These are phyloP conservation scores for Sarcophilus harrisii DNA, from an alignment of 2,797 vertebrate genomes.

Conservation along the genomic window DNA sequence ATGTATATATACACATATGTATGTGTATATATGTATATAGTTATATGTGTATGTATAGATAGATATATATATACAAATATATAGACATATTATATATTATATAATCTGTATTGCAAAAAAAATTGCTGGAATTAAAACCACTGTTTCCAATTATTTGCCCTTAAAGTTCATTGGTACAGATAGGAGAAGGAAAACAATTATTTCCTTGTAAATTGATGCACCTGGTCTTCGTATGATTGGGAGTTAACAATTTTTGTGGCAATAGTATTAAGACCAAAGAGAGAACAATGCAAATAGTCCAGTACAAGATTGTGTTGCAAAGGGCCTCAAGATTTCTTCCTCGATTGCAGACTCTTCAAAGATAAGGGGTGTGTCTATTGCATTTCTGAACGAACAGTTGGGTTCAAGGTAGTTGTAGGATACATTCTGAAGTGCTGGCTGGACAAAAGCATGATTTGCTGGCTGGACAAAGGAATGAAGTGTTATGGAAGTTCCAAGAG, in stretches of 20 bases:
- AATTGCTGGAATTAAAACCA: not conserved
- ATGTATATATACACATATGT: no score
- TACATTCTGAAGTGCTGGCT: not conserved
- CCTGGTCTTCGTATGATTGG: not conserved
- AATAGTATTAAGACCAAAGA: not conserved
- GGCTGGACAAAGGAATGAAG: not conserved
- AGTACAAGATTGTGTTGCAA: not conserved
- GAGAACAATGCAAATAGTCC: not conserved
- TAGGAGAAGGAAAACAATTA: not conserved
- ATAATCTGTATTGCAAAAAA: not conserved
- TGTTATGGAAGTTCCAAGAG: not conserved
- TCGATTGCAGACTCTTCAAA: not conserved
- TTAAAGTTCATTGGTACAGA: not conserved
- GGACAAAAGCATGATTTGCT: not conserved
- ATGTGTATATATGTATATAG: fast-evolving
- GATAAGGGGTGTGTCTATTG: not conserved
- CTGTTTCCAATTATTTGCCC: not conserved
- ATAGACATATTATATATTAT: no score
- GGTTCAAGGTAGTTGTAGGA: not conserved
- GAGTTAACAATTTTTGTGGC: not conserved
- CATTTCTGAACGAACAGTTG: not conserved
- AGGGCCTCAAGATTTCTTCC: not conserved
- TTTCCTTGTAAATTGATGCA: not conserved
- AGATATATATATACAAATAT: not conserved
- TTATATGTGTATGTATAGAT: fast-evolving